These are phyloP conservation scores for Vireo griseus DNA, from an alignment of 2,797 vertebrate genomes.

Conservation along the genomic window DNA sequence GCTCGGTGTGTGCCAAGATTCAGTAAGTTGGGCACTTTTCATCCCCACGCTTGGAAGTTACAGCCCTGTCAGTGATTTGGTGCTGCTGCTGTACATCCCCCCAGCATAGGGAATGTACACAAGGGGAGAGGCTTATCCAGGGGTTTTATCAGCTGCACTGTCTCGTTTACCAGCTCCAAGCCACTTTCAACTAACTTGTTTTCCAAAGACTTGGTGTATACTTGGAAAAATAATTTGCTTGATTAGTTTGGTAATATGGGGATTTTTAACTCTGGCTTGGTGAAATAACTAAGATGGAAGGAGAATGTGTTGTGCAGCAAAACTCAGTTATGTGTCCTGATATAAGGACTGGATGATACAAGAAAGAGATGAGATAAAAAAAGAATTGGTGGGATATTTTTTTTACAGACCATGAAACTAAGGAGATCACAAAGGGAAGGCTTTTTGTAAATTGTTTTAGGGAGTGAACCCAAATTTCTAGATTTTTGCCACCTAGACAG, in stretches of 20 bases:
- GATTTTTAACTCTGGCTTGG: neutral
- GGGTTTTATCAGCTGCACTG: neutral
- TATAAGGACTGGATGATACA: neutral
- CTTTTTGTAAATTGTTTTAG: neutral
- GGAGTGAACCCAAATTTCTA: neutral
- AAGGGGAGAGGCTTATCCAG: neutral
- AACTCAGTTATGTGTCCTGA: neutral
- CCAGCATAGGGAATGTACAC: neutral
- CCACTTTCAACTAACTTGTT: neutral
- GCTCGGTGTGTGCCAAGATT: slow-evolving; percentile 88
- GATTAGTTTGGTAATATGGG: neutral
- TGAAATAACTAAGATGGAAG: neutral
- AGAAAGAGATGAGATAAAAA: neutral
- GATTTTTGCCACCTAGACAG: neutral
- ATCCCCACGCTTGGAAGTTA: accelerated
- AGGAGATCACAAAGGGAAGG: neutral
- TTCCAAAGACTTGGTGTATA: neutral
- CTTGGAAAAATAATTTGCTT: neutral
- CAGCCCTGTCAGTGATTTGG: accelerated
- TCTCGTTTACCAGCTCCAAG: neutral
- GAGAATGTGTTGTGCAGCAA: neutral
- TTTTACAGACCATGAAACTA: neutral
- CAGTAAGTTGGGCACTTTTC: slow-evolving; percentile 79
- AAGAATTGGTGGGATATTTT: neutral
- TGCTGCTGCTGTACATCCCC: neutral